Conservation (phyloP, 2,888 invertebrate genomes). For the Drosophila nigritarsus region DNA sequence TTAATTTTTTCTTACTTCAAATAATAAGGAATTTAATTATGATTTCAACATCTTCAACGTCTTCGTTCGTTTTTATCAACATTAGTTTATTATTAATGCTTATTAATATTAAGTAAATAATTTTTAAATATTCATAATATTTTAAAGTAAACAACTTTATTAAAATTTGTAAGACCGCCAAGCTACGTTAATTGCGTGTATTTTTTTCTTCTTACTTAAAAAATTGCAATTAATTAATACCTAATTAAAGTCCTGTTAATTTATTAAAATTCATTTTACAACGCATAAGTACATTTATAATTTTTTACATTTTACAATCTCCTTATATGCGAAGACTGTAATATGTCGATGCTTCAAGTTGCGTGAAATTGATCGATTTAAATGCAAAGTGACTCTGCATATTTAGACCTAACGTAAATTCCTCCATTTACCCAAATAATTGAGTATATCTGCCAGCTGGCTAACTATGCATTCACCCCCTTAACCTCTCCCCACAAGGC, state of each 20-base stretch:
- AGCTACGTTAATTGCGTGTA: not conserved
- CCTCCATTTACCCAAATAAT: conserved; percentile 32
- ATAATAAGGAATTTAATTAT: not conserved
- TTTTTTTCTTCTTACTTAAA: not conserved
- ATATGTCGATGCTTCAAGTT: not conserved
- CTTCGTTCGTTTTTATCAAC: not conserved
- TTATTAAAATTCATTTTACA: too few species aligned
- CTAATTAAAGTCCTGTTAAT: not conserved
- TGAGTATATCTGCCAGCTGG: conserved; percentile 26
- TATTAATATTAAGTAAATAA: too few species aligned
- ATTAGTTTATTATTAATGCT: not conserved
- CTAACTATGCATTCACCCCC: conserved; percentile 7
- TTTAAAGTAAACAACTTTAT: not conserved
- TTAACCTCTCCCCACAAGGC: conserved; percentile 1
- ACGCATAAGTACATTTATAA: not conserved
- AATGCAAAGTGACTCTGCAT: not conserved
- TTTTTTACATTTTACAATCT: not conserved
- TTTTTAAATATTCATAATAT: not conserved
- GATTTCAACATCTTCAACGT: not conserved
- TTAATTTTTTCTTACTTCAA: not conserved
- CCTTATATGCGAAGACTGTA: not conserved
- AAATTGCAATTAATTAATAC: not conserved
- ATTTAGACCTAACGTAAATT: conserved; percentile 22
- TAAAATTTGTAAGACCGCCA: not conserved
- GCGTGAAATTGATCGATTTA: conserved; percentile 3